phyloP scores from a whole-genome alignment of 2,888 invertebrate species.

The Apantesis nais region DNA sequence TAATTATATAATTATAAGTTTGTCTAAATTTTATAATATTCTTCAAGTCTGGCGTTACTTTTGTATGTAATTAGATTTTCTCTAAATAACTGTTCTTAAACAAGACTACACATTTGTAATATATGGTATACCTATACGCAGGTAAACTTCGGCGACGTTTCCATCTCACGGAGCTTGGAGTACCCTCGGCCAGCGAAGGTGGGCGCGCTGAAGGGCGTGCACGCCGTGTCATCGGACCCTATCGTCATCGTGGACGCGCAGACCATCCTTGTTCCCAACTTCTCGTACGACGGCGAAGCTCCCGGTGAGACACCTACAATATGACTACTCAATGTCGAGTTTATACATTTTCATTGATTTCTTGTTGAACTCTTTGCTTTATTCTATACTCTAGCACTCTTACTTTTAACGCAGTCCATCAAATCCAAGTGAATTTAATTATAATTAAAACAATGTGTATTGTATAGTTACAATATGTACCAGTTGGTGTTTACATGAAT shows the following conservation, averaged over 20 bases:
- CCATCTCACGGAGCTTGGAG: constrained; percentile 91
- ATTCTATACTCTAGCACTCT: background rate
- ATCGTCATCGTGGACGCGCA: constrained; percentile 97
- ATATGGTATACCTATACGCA: constrained; percentile 58
- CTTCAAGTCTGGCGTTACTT: background rate
- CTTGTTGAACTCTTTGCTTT: background rate
- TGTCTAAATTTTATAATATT: background rate
- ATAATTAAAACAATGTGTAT: background rate
- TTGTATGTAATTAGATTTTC: background rate
- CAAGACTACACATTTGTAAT: background rate
- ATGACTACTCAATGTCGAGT: background rate
- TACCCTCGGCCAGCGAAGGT: constrained; percentile 94
- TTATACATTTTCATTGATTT: background rate
- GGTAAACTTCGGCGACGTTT: constrained; percentile 96
- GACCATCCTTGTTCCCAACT: constrained; percentile 95
- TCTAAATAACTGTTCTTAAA: background rate
- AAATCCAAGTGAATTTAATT: background rate
- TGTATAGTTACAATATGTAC: background rate
- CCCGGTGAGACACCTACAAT: constrained; percentile 87
- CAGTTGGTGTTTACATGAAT: background rate
- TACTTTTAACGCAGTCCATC: background rate
- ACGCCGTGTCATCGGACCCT: constrained; percentile 93
- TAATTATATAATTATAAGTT: background rate
- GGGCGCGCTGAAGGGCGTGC: constrained; percentile 90
- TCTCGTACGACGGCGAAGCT: constrained; percentile 96